Conservation (phyloP, 2,888 invertebrate genomes). For the Amphipoea lucens region DNA sequence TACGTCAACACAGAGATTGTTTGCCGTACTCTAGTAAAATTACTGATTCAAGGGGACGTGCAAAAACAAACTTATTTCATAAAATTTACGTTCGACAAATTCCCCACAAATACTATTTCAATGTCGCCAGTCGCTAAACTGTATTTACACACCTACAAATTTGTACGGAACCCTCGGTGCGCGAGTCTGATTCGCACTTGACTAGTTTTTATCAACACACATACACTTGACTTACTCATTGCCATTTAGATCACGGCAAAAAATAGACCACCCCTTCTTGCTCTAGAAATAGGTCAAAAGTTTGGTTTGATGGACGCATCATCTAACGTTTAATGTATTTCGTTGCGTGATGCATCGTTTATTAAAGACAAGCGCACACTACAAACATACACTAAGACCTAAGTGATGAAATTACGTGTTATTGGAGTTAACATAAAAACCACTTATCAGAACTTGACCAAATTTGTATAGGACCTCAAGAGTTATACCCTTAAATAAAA, state of each 20-base stretch:
- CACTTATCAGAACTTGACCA: no score
- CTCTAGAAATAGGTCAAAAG: not conserved
- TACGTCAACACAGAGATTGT: not conserved
- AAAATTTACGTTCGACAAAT: not conserved
- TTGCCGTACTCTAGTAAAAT: not conserved
- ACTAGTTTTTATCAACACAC: conserved; percentile 26
- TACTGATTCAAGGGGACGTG: not conserved
- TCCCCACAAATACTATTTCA: not conserved
- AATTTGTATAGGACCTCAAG: no score
- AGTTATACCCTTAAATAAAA: no score
- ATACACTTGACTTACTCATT: conserved; percentile 22
- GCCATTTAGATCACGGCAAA: conserved; percentile 15
- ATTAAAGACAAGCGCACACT: not conserved
- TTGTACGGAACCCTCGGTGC: no score
- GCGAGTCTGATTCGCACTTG: no score
- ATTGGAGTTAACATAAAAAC: no score
- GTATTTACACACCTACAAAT: no score
- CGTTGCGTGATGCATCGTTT: not conserved
- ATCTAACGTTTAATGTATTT: not conserved
- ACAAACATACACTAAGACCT: no score
- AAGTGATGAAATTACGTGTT: no score
- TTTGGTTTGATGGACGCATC: not conserved
- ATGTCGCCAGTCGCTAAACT: conserved; percentile 10
- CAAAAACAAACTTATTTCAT: no score
- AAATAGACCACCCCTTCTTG: conserved; percentile 16